Evolutionary conservation across 1,140 invertebrate species (phyloP).

Genomic region (Pseudomyrmex dendroicus): DNA sequence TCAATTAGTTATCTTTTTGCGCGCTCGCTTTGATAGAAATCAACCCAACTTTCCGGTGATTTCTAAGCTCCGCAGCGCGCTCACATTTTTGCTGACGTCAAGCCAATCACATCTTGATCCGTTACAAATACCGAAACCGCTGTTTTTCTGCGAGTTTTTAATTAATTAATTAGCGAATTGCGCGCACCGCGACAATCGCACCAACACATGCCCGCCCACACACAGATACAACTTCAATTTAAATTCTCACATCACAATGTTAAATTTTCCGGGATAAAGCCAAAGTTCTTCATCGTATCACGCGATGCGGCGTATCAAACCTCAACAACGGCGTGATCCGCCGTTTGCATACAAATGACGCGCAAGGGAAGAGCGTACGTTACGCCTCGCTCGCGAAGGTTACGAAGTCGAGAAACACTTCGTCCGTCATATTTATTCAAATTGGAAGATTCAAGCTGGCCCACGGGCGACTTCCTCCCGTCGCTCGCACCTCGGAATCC

Average conservation of each 20-base stretch:
- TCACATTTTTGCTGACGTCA: neutral
- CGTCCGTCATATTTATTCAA: conserved; percentile 57
- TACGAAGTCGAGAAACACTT: conserved; percentile 58
- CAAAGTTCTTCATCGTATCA: conserved; percentile 34
- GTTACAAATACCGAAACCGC: too few species aligned
- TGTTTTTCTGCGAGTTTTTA: too few species aligned
- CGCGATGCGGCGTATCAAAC: conserved; percentile 35
- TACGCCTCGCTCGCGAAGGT: conserved; percentile 44
- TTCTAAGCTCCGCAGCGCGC: neutral
- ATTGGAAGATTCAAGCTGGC: conserved; percentile 54
- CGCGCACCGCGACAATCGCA: too few species aligned
- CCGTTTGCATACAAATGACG: conserved; percentile 55
- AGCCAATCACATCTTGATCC: too few species aligned
- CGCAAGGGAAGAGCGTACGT: conserved; percentile 25
- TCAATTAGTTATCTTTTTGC: conserved; percentile 53
- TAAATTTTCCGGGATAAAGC: conserved; percentile 28
- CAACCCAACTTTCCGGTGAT: neutral
- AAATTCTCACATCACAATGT: too few species aligned
- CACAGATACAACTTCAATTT: too few species aligned
- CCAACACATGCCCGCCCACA: too few species aligned
- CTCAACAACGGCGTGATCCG: conserved; percentile 25
- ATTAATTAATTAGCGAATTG: too few species aligned
- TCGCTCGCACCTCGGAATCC: conserved; percentile 30
- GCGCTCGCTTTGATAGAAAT: conserved; percentile 16
- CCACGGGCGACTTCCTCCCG: conserved; percentile 41